Evolutionary conservation across 1,140 invertebrate species (phyloP).

Genomic region (Scylla paramamosain): DNA sequence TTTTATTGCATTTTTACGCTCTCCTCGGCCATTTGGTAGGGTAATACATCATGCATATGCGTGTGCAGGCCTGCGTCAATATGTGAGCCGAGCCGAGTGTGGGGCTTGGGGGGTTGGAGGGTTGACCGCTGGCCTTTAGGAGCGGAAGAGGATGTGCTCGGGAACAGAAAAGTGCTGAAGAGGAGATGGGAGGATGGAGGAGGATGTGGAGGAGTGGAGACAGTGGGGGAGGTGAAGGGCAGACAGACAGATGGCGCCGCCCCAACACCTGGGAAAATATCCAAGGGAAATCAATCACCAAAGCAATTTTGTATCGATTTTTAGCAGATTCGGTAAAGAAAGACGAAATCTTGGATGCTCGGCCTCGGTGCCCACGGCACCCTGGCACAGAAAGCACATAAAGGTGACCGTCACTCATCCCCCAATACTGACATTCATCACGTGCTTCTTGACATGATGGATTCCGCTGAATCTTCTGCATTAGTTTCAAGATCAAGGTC

Average conservation of each 20-base stretch:
- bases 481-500: too few relatives aligned
- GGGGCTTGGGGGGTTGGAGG: background rate
- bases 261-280: background rate
- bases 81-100: background rate
- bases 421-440: too few relatives aligned
- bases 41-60: constrained; percentile 40
- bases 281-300: background rate
- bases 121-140: background rate
- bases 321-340: background rate
- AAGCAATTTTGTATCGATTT: background rate
- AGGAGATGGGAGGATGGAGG: background rate
- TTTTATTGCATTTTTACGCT: constrained; percentile 49
- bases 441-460: too few relatives aligned
- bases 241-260: background rate
- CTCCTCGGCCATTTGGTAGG: constrained; percentile 38
- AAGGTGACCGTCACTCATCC: too few relatives aligned
- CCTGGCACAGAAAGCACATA: too few relatives aligned
- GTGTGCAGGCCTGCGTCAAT: constrained; percentile 12
- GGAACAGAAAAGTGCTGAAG: background rate
- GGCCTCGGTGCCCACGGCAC: too few relatives aligned
- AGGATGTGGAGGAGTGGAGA: background rate
- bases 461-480: too few relatives aligned
- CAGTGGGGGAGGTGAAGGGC: background rate
- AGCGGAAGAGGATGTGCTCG: background rate
- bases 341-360: background rate